Base-by-base conservation (phyloP, 2,888 invertebrate species). In the Ennomos quercinarius region DNA sequence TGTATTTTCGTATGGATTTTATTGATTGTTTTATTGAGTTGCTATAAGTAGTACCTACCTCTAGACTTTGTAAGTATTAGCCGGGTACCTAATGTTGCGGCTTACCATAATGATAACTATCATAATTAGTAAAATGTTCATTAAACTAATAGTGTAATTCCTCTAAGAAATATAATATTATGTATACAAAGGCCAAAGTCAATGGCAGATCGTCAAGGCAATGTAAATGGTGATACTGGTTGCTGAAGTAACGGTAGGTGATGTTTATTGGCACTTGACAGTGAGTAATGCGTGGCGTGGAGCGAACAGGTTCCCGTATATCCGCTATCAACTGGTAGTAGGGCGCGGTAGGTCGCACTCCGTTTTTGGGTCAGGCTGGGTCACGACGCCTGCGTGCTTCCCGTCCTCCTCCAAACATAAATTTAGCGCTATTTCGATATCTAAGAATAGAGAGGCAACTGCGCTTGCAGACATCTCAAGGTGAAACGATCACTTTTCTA, bases 311-410 rank as follows among this genome's bases (percentile, higher is more conserved):
- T 89, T 87, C 85, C 86, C 73, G 80, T 80, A 85, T 85, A 85
- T 86, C 89, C 86, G 87, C 84, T 86, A 88, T 86, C 83, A 84
- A 85, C 80, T 83, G 80, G 84, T 77, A 77, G 77, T 78, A 77
- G 77, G 85, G 87, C 80, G 85, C 81, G 85, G 86, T 83, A 80
- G 83, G 80, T 79, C 84, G 80, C 78, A 79, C 73, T 82, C 78
- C 79, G 86, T 85, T 91, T 91, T 91, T 91, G 88, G 91, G 91
- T 92, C 91, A 90, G 84, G 80, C 81, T 89, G 79, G 91, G 91
- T 92, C 91, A 91, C 80, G 85, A 86, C 91, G 91, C 91, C 86
- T 91, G 91, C 91, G 91, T 87, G 77, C 73, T 83, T 65, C 68
- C 72, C 71, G 76, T 74, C 74, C 76, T 76, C 81, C 84, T 76